Evolutionary conservation across 2,888 invertebrate species (phyloP).

Genomic region (Linnaemya vulpina): DNA sequence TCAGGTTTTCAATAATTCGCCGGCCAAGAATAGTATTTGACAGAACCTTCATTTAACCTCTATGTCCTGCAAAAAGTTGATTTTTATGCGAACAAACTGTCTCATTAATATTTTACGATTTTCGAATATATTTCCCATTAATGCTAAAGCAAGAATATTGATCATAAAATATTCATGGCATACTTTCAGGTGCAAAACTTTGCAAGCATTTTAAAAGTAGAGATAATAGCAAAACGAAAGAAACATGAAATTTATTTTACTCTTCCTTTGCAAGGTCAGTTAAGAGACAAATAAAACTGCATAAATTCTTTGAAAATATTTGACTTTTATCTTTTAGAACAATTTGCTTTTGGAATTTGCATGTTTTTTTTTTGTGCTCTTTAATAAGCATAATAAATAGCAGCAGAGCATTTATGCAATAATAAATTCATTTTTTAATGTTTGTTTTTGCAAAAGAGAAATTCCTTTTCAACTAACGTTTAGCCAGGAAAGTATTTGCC

Average conservation of each 20-base stretch:
- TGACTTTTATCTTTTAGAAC: neutral
- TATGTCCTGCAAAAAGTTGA: neutral
- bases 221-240: neutral
- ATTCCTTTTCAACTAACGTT: slow-evolving; percentile 30
- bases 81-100: neutral
- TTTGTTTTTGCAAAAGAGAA: neutral
- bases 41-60: neutral
- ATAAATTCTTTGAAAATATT: slow-evolving; percentile 2
- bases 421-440: slow-evolving; percentile 4
- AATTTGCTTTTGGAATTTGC: slow-evolving; percentile 13
- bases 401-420: slow-evolving; percentile 14
- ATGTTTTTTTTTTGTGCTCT: neutral
- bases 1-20: neutral
- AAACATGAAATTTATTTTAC: slow-evolving; percentile 19
- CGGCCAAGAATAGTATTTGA: neutral
- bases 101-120: neutral
- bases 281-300: slow-evolving; percentile 9
- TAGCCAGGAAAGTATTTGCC: slow-evolving; percentile 41
- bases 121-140: slow-evolving; percentile 6
- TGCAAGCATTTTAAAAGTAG: neutral
- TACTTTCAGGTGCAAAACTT: slow-evolving; percentile 13
- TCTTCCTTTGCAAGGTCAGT: slow-evolving; percentile 20
- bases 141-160: neutral
- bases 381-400: slow-evolving; percentile 49
- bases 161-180: slow-evolving; percentile 31